These are phyloP conservation scores for Ips nitidus DNA, from an alignment of 1,140 invertebrate species.

Conservation along the genomic window DNA sequence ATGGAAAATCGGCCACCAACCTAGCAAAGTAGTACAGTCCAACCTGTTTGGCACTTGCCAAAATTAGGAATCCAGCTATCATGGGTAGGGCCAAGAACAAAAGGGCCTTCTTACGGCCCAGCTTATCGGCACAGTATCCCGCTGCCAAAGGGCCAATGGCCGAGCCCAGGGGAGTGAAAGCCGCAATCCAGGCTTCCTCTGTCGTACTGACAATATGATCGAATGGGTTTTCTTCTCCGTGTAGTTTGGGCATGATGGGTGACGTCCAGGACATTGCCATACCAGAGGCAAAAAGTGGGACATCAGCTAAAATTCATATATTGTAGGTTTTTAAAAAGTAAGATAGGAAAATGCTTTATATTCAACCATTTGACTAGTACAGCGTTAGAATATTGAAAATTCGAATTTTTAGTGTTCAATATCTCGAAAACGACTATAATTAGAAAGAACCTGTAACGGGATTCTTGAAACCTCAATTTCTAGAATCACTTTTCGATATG, in stretches of 20 bases:
- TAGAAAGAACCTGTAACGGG: too few relatives aligned
- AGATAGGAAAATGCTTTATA: neutral
- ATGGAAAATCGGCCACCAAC: slow-evolving; percentile 6
- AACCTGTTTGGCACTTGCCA: slow-evolving; percentile 21
- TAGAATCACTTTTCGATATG: too few relatives aligned
- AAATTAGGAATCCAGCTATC: slow-evolving; percentile 25
- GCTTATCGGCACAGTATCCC: slow-evolving; percentile 50
- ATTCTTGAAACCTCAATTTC: too few relatives aligned
- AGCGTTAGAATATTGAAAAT: too few relatives aligned
- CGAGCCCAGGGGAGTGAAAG: slow-evolving; percentile 77
- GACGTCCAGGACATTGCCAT: slow-evolving; percentile 65
- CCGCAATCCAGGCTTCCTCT: slow-evolving; percentile 77
- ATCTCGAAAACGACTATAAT: too few relatives aligned
- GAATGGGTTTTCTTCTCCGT: slow-evolving; percentile 40
- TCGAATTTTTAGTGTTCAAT: too few relatives aligned
- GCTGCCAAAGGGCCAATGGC: slow-evolving; percentile 52
- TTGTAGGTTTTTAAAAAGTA: neutral
- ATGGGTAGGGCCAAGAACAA: slow-evolving; percentile 51
- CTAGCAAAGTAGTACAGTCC: slow-evolving; percentile 25
- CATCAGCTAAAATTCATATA: slow-evolving; percentile 25
- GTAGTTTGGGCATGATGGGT: slow-evolving; percentile 63
- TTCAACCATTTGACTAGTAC: too few relatives aligned
- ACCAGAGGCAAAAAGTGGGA: slow-evolving; percentile 20
- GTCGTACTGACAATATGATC: slow-evolving; percentile 51
- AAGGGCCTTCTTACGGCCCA: slow-evolving; percentile 55